Evolutionary conservation across 2,113 vertebrate genomes (phyloP).

Genomic region (Lipophrys pholis): DNA sequence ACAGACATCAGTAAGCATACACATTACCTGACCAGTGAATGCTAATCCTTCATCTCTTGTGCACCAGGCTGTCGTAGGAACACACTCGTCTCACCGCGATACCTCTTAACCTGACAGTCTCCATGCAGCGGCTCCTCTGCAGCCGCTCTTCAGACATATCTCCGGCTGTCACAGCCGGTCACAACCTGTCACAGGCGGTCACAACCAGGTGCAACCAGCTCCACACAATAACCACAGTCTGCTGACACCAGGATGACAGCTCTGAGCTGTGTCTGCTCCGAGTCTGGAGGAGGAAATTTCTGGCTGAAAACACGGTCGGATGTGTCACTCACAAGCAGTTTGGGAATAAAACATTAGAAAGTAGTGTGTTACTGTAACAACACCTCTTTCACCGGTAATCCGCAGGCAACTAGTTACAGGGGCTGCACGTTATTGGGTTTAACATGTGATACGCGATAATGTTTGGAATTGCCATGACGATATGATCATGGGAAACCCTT

Average conservation of each 20-base stretch:
- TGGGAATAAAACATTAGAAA: neutral
- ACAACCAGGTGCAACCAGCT: slow-evolving; percentile 61
- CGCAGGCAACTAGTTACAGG: no score
- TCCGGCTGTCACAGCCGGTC: slow-evolving; percentile 60
- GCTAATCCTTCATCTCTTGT: slow-evolving; percentile 55
- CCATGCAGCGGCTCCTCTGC: slow-evolving; percentile 27
- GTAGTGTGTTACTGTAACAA: no score
- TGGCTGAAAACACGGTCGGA: slow-evolving; percentile 10
- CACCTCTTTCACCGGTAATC: no score
- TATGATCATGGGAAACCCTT: no score
- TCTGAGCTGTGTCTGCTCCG: slow-evolving; percentile 17
- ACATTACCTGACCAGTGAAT: slow-evolving; percentile 50
- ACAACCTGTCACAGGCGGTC: slow-evolving; percentile 51
- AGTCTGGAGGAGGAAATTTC: neutral
- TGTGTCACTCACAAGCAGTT: neutral
- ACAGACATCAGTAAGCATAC: slow-evolving; percentile 49
- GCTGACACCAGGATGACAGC: slow-evolving; percentile 18
- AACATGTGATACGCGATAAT: no score
- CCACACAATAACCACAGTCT: slow-evolving; percentile 27
- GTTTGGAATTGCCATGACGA: no score
- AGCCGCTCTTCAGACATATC: slow-evolving; percentile 31
- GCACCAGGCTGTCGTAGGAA: slow-evolving; percentile 58
- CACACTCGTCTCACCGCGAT: slow-evolving; percentile 45
- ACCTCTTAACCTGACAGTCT: slow-evolving; percentile 62
- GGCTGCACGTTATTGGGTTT: no score